A percentile compares a stretch with the other conserved stretches of the same genome.
These are phyloP conservation scores for Leptatherina wallacei DNA, from an alignment of 2,797 vertebrate genomes.

Conservation along the genomic window DNA sequence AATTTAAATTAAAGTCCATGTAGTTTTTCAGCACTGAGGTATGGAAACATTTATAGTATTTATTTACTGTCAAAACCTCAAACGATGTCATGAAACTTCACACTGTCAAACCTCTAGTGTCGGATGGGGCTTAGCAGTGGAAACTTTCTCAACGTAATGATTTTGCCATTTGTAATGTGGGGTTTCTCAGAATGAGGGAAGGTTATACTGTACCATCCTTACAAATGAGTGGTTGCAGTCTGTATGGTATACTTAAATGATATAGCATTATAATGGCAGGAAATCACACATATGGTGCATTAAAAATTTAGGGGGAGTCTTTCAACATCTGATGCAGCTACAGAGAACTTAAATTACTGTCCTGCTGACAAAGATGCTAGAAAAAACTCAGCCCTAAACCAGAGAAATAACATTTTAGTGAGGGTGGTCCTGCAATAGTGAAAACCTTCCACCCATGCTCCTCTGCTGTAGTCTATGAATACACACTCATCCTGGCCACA, in stretches of 20 bases:
- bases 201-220: slow-evolving; percentile 37
- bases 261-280: slow-evolving; percentile 56
- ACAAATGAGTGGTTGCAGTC: slow-evolving; percentile 51
- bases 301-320: slow-evolving; percentile 30
- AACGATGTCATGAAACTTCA: slow-evolving; percentile 37
- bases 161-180: slow-evolving; percentile 64
- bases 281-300: slow-evolving; percentile 51
- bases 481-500: slow-evolving; percentile 67
- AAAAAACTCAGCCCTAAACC: slow-evolving; percentile 42
- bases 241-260: slow-evolving; percentile 57
- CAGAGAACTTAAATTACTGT: slow-evolving; percentile 53
- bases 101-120: slow-evolving; percentile 30
- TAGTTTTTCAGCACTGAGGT: neutral
- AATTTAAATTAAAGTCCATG: neutral
- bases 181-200: slow-evolving; percentile 20
- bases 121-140: slow-evolving; percentile 39
- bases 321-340: slow-evolving; percentile 20
- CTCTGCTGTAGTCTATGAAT: slow-evolving; percentile 75
- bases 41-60: slow-evolving; percentile 8
- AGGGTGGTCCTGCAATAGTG: slow-evolving; percentile 72
- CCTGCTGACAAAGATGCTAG: slow-evolving; percentile 46
- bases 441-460: slow-evolving; percentile 66
- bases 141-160: slow-evolving; percentile 61
- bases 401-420: slow-evolving; percentile 44
- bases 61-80: slow-evolving; percentile 13